Percentiles rank a stretch among this genome's conserved stretches.
These are phyloP conservation scores for Planococcus citri DNA, from an alignment of 1,140 invertebrate genomes.

Conservation along the genomic window DNA sequence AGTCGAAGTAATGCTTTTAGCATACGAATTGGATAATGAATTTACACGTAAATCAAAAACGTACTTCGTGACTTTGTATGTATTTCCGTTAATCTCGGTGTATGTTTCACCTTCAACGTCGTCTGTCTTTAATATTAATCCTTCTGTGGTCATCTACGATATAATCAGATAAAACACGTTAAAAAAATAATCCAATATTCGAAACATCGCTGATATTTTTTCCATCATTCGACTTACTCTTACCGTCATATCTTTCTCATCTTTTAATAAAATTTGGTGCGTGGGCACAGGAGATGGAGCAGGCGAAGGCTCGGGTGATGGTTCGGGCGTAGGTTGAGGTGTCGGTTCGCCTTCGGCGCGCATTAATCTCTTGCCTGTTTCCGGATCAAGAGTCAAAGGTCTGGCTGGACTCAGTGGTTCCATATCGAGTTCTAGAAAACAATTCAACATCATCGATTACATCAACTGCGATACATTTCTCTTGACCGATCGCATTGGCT, in stretches of 20 bases:
- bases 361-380: constrained; percentile 52
- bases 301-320: constrained; percentile 26
- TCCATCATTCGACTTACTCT: background rate
- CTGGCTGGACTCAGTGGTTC: constrained; percentile 50
- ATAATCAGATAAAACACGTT: background rate
- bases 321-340: constrained; percentile 30
- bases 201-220: no score
- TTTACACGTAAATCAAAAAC: background rate
- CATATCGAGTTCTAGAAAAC: constrained; percentile 27
- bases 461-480: background rate
- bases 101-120: constrained; percentile 33
- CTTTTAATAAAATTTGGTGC: constrained; percentile 21
- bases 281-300: background rate
- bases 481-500: no score
- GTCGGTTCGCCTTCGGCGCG: constrained; percentile 46
- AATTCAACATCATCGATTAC: background rate
- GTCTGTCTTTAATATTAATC: constrained; percentile 22
- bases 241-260: background rate
- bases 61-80: constrained; percentile 40
- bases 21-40: background rate
- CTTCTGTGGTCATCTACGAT: constrained; percentile 19
- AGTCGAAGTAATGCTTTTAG: background rate
- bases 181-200: background rate
- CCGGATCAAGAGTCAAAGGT: constrained; percentile 52
- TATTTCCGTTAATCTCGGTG: constrained; percentile 40